A percentile compares a stretch with the other conserved stretches of the same genome.
These are phyloP conservation scores for Phrynocephalus forsythii DNA, from an alignment of 2,797 vertebrate species.

Conservation along the genomic window DNA sequence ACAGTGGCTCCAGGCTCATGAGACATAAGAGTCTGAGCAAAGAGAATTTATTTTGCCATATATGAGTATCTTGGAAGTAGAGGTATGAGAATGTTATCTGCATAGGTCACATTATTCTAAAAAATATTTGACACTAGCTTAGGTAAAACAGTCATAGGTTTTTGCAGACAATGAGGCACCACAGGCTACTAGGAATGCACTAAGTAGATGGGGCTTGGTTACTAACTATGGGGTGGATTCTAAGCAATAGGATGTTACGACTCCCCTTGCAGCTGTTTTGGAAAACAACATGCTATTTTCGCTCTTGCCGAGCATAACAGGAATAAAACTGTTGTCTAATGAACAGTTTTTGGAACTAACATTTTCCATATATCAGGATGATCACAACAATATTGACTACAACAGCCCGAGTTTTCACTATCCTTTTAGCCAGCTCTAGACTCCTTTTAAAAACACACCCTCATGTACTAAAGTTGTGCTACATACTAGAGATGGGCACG, in stretches of 20 bases:
- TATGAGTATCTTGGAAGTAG: neutral
- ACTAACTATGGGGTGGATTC: neutral
- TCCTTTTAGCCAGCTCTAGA: neutral
- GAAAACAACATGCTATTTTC: constrained; percentile 29
- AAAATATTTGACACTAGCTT: too few species aligned
- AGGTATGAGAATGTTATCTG: neutral
- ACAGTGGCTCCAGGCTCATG: neutral
- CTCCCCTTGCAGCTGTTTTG: neutral
- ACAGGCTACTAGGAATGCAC: neutral
- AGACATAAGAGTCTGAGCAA: neutral
- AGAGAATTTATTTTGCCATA: neutral
- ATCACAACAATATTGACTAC: neutral
- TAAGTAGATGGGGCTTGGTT: too few species aligned
- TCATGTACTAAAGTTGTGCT: neutral
- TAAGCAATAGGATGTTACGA: neutral
- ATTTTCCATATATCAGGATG: neutral
- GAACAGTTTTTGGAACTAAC: fast-evolving
- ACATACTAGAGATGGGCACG: too few species aligned
- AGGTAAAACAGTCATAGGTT: neutral
- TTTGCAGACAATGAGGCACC: neutral
- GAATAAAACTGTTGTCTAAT: constrained; percentile 3
- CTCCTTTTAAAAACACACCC: neutral
- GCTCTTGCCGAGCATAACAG: constrained; percentile 31
- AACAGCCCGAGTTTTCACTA: neutral
- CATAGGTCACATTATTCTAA: neutral